These are phyloP conservation scores for Dolichoris vasculosae DNA, from an alignment of 1,140 invertebrate species.

Conservation along the genomic window DNA sequence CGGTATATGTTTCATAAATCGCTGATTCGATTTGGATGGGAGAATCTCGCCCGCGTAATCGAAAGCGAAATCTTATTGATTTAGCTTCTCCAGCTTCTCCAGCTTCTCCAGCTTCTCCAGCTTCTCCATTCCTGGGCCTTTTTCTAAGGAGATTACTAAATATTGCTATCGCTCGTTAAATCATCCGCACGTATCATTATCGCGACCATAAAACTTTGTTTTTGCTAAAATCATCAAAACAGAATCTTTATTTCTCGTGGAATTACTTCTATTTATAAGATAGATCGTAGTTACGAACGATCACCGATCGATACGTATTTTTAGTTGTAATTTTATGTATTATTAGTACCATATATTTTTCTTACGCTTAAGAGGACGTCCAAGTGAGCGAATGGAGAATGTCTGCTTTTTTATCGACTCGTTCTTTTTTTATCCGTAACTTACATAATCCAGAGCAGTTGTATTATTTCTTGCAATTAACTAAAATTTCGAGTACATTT, in stretches of 20 bases:
- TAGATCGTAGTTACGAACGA: background rate
- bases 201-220: background rate
- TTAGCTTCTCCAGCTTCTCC: background rate
- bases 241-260: background rate
- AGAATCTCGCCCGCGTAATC: background rate
- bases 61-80: conserved; percentile 6
- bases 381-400: background rate
- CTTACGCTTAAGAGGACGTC: background rate
- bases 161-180: background rate
- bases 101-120: background rate
- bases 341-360: background rate
- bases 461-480: background rate
- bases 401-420: background rate
- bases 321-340: background rate
- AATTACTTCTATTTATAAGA: background rate
- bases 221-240: background rate
- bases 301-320: background rate
- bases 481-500: background rate
- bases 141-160: too few relatives aligned
- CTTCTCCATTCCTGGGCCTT: too few relatives aligned
- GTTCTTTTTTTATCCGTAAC: background rate
- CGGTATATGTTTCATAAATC: conserved; percentile 27
- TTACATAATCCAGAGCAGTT: background rate
- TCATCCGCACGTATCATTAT: background rate
- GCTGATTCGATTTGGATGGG: conserved; percentile 12